Evolutionary conservation across 1,140 invertebrate species (phyloP).

Genomic region (Sinonovacula constricta): DNA sequence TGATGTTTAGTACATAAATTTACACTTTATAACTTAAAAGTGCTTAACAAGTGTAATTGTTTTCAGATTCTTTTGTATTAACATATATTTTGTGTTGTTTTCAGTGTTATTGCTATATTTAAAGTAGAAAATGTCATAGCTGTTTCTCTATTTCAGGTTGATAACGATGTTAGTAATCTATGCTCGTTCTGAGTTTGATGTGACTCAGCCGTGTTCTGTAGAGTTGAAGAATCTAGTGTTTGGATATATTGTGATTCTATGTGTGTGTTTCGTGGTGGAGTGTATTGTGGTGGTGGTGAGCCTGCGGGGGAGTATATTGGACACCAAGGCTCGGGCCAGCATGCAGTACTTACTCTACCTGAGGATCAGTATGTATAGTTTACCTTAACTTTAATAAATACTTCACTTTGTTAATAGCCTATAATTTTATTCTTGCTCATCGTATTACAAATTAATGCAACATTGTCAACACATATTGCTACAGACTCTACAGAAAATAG

Average conservation of each 20-base stretch:
- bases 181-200: conserved; percentile 82
- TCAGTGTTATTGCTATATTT: no score
- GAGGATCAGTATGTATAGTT: conserved; percentile 84
- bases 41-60: no score
- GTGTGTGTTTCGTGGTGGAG: conserved; percentile 85
- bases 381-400: neutral
- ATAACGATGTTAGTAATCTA: conserved; percentile 82
- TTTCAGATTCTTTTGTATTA: no score
- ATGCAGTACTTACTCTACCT: conserved; percentile 92
- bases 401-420: neutral
- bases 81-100: no score
- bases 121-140: no score
- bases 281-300: conserved; percentile 87
- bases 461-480: neutral
- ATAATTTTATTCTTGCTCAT: neutral
- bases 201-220: conserved; percentile 68
- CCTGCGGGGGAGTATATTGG: conserved; percentile 89
- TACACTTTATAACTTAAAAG: no score
- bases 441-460: neutral
- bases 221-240: conserved; percentile 85
- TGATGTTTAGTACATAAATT: no score
- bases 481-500: no score
- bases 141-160: conserved; percentile 80
- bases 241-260: conserved; percentile 85
- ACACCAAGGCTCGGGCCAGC: conserved; percentile 85